phyloP scores from a whole-genome alignment of 2,113 vertebrate genomes.

The Micromys minutus region DNA sequence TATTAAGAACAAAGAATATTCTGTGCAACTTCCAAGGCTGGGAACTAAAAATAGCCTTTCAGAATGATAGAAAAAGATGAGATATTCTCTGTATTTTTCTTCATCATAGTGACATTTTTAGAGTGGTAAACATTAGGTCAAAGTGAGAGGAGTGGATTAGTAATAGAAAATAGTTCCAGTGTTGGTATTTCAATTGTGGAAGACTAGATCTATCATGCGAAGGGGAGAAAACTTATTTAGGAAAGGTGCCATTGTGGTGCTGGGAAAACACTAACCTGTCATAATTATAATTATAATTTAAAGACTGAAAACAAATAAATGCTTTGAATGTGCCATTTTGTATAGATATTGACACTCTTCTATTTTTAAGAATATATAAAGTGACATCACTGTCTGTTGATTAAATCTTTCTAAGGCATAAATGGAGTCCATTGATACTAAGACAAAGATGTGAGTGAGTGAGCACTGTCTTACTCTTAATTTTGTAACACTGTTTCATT shows the following conservation, averaged over 20 bases:
- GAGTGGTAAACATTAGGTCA: too few species aligned
- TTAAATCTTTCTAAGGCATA: background rate
- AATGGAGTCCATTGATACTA: fast-evolving
- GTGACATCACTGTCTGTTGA: too few species aligned
- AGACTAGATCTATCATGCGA: background rate
- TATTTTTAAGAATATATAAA: background rate
- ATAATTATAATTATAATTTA: background rate
- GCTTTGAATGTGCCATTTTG: background rate
- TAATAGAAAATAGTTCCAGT: background rate
- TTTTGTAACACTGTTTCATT: background rate
- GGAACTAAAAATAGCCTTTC: background rate
- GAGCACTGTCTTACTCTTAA: background rate
- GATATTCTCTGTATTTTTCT: background rate
- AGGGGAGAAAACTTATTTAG: background rate
- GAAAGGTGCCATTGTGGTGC: fast-evolving
- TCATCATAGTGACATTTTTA: background rate
- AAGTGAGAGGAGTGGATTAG: background rate
- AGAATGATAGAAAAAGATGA: background rate
- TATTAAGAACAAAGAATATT: background rate
- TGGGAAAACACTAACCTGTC: background rate
- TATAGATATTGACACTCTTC: background rate
- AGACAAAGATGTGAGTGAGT: fast-evolving
- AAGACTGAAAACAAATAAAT: background rate
- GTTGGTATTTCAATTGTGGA: background rate
- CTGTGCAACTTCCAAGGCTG: background rate